A percentile compares a stretch with the other conserved stretches of the same genome.
phyloP scores from a whole-genome alignment of 2,797 vertebrate genomes.

The Hyperoplus lanceolatus region DNA sequence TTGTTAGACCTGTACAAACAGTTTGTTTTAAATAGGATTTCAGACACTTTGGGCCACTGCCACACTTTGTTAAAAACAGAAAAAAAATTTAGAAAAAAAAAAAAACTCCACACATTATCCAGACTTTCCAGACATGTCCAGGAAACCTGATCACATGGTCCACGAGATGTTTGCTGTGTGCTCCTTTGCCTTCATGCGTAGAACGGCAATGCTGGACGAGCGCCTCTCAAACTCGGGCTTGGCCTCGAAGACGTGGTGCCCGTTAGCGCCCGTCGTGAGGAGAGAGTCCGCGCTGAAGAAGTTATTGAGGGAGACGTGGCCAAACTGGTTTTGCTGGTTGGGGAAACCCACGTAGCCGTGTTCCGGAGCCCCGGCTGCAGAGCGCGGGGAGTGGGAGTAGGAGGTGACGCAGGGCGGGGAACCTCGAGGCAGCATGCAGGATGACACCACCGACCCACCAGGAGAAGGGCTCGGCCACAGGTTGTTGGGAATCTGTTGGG shows the following conservation, averaged over 20 bases:
- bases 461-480: slow-evolving; percentile 92
- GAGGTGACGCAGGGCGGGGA: slow-evolving; percentile 95
- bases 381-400: slow-evolving; percentile 92
- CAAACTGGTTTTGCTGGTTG: slow-evolving; percentile 97
- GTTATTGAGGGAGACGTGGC: slow-evolving; percentile 96
- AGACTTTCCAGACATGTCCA: slow-evolving; percentile 16
- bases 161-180: slow-evolving; percentile 98
- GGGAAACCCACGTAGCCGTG: slow-evolving; percentile 95
- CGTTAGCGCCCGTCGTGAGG: slow-evolving; percentile 89
- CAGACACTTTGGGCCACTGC: slow-evolving; percentile 10
- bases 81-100: slow-evolving; percentile 19
- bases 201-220: slow-evolving; percentile 97
- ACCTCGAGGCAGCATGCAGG: slow-evolving; percentile 97
- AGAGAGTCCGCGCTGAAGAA: slow-evolving; percentile 96
- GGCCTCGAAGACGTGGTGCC: slow-evolving; percentile 94
- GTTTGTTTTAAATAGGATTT: slow-evolving; percentile 12
- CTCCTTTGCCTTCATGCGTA: slow-evolving; percentile 99
- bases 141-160: slow-evolving; percentile 90
- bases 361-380: slow-evolving; percentile 77
- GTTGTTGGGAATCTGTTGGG: slow-evolving; percentile 95
- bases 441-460: slow-evolving; percentile 92
- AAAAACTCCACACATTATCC: slow-evolving; percentile 20
- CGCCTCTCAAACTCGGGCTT: slow-evolving; percentile 98
- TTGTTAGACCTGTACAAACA: not conserved
- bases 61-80: slow-evolving; percentile 23